phyloP scores from a whole-genome alignment of 2,888 invertebrate genomes.

The Pterostichus madidus region DNA sequence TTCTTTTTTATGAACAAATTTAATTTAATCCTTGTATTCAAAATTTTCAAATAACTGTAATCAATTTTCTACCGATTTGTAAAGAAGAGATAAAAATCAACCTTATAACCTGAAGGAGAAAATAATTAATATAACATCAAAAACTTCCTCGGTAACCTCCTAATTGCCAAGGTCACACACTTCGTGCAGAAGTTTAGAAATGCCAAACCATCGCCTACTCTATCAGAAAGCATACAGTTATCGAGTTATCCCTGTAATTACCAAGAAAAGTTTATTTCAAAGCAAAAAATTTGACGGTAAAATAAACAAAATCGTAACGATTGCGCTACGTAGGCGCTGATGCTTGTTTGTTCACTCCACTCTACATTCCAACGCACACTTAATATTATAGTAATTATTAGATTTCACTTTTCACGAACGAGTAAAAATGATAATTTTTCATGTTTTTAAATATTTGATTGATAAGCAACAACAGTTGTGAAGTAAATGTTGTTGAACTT shows the following conservation, averaged over 20 bases:
- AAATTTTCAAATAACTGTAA: slow-evolving; percentile 30
- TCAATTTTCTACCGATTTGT: slow-evolving; percentile 16
- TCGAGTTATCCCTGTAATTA: neutral
- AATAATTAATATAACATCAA: slow-evolving; percentile 3
- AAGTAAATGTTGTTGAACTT: slow-evolving; percentile 39
- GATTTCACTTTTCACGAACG: slow-evolving; percentile 58
- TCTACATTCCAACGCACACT: slow-evolving; percentile 52
- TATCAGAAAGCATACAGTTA: neutral
- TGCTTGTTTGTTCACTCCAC: slow-evolving; percentile 36
- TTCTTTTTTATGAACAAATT: slow-evolving; percentile 3
- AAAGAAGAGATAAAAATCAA: slow-evolving; percentile 47
- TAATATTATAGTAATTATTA: slow-evolving; percentile 49
- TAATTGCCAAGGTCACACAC: slow-evolving; percentile 47
- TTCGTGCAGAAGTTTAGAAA: slow-evolving; percentile 10
- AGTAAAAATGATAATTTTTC: slow-evolving; percentile 46
- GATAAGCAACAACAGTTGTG: slow-evolving; percentile 32
- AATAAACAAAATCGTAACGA: slow-evolving; percentile 28
- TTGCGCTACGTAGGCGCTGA: slow-evolving; percentile 20
- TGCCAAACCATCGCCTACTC: slow-evolving; percentile 21
- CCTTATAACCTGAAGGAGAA: slow-evolving; percentile 24
- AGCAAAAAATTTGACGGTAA: slow-evolving; percentile 15
- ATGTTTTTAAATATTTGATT: slow-evolving; percentile 48
- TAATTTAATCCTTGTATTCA: slow-evolving; percentile 20
- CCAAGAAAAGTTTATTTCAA: slow-evolving; percentile 11
- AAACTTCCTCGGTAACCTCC: slow-evolving; percentile 40